Evolutionary conservation across 1,140 invertebrate species (phyloP).

Genomic region (Piezodorus guildinii): DNA sequence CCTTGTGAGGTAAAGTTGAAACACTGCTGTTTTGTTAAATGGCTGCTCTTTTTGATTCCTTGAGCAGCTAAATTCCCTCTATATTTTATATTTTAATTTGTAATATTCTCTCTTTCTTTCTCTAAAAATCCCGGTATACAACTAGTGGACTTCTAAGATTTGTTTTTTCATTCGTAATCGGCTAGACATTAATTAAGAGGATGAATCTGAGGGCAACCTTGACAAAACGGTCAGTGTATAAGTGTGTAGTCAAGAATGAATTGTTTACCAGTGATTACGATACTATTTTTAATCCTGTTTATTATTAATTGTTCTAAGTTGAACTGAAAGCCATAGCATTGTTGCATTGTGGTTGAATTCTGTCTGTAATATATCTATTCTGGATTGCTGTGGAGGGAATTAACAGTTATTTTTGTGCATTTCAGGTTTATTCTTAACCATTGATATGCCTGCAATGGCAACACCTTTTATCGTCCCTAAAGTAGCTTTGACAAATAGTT

Average conservation of each 20-base stretch:
- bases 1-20: conserved; percentile 1
- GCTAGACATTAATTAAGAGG: too few relatives aligned
- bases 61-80: neutral
- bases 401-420: neutral
- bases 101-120: too few relatives aligned
- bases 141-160: too few relatives aligned
- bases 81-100: too few relatives aligned
- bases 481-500: conserved; percentile 11
- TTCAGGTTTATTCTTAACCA: neutral
- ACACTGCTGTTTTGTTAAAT: conserved; percentile 6
- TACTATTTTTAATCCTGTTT: neutral
- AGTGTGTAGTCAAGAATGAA: conserved; percentile 5
- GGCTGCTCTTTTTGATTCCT: conserved; percentile 7
- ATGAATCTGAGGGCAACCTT: too few relatives aligned
- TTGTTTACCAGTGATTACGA: neutral
- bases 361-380: neutral
- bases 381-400: neutral
- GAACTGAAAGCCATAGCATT: neutral
- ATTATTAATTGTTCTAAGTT: too few relatives aligned
- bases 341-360: neutral
- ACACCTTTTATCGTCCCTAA: conserved; percentile 19
- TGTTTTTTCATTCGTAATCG: too few relatives aligned
- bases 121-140: too few relatives aligned
- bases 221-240: too few relatives aligned
- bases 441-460: conserved; percentile 17